A percentile compares a stretch with the other conserved stretches of the same genome.
Conservation (phyloP, 1,140 invertebrate species). For the Zaprionus ghesquierei region DNA sequence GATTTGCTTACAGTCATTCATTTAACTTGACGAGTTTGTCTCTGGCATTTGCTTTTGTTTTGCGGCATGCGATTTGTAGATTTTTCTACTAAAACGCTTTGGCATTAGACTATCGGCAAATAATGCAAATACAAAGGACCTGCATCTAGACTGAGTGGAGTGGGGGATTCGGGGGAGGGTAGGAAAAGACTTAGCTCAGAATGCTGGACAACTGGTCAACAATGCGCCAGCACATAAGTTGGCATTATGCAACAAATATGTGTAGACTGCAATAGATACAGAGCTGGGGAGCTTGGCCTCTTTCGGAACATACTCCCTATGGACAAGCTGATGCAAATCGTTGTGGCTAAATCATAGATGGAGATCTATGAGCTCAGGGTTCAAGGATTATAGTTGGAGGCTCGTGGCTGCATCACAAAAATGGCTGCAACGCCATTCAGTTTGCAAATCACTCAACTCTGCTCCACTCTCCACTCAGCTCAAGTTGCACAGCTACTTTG, state of each 20-base stretch:
- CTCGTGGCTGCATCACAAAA: conserved; percentile 9
- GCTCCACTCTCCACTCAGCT: neutral
- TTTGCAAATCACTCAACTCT: conserved; percentile 21
- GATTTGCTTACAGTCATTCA: conserved; percentile 53
- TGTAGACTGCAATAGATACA: conserved; percentile 43
- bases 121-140: conserved; percentile 52
- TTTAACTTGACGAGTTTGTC: conserved; percentile 51
- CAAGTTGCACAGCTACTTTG: neutral
- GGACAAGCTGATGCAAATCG: conserved; percentile 22
- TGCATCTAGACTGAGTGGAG: neutral
- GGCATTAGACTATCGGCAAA: conserved; percentile 57
- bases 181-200: conserved; percentile 2
- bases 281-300: neutral
- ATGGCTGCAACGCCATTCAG: conserved; percentile 12
- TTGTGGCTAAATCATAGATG: conserved; percentile 24
- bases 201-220: conserved; percentile 66
- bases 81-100: conserved; percentile 63
- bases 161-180: neutral
- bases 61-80: conserved; percentile 74
- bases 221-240: conserved; percentile 70
- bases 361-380: conserved; percentile 1
- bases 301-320: neutral
- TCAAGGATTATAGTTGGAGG: conserved; percentile 8
- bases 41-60: conserved; percentile 73
- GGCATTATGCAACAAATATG: conserved; percentile 76